Percentiles rank a stretch among this genome's conserved stretches.
These are phyloP conservation scores for Salvelinus fontinalis DNA, from an alignment of 2,113 vertebrate species.

Conservation along the genomic window DNA sequence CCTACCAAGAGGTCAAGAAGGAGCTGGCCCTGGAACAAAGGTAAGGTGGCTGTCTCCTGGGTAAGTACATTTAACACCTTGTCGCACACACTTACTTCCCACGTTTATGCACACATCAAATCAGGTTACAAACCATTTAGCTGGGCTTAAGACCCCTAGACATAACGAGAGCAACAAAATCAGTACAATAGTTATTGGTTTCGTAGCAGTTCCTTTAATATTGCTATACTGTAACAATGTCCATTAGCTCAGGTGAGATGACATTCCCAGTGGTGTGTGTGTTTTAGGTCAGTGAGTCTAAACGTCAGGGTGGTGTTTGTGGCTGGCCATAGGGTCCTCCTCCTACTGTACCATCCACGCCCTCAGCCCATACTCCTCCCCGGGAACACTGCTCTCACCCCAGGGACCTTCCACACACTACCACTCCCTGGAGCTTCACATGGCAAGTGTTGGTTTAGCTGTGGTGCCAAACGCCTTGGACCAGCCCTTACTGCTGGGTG, in stretches of 20 bases:
- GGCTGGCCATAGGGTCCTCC: conserved; percentile 79
- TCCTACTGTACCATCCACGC: conserved; percentile 77
- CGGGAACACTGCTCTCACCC: conserved; percentile 81
- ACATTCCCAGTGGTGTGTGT: not conserved
- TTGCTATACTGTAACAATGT: too few species aligned
- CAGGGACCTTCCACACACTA: conserved; percentile 95
- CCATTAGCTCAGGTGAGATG: not conserved
- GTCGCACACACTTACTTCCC: too few species aligned
- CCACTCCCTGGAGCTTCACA: conserved; percentile 93
- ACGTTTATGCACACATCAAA: too few species aligned
- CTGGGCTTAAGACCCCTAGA: too few species aligned
- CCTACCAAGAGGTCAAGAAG: too few species aligned
- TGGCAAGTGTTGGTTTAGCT: conserved; percentile 90
- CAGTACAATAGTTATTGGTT: too few species aligned
- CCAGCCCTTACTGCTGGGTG: conserved; percentile 81
- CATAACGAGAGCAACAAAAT: too few species aligned
- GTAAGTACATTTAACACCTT: too few species aligned
- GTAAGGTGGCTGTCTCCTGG: too few species aligned
- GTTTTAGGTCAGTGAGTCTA: conserved; percentile 84
- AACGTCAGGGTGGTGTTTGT: conserved; percentile 81
- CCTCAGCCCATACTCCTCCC: conserved; percentile 87
- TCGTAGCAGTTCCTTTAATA: too few species aligned
- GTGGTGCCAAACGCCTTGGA: conserved; percentile 93
- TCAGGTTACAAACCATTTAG: too few species aligned
- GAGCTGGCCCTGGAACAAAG: too few species aligned